phyloP scores from a whole-genome alignment of 2,888 invertebrate species.

The Acanthosepion lycidas region DNA sequence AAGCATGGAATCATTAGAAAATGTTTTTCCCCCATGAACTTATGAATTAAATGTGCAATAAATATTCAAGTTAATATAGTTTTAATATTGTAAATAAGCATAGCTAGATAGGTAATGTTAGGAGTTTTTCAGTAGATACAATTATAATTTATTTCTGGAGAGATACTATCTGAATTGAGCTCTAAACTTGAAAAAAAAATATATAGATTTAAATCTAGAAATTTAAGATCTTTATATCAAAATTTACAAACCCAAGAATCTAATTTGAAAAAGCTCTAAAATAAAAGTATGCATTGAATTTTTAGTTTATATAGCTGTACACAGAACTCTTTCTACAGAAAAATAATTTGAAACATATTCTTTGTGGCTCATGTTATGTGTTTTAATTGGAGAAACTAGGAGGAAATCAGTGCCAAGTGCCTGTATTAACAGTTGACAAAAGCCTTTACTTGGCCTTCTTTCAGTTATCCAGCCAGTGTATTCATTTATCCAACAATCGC shows the following conservation, averaged over 20 bases:
- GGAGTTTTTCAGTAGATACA: no score
- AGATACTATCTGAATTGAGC: no score
- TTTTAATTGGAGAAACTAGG: neutral
- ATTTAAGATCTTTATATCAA: neutral
- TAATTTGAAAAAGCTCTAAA: neutral
- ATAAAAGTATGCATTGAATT: neutral
- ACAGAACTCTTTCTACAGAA: neutral
- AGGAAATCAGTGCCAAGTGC: conserved; percentile 20
- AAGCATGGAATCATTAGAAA: no score
- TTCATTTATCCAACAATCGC: conserved; percentile 15
- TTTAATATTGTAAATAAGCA: no score
- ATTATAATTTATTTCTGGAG: no score
- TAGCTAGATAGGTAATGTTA: no score
- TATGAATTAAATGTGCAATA: no score
- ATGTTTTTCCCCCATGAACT: no score
- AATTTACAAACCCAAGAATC: neutral
- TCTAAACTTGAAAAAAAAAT: neutral
- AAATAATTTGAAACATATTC: neutral
- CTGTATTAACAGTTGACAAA: conserved; percentile 9
- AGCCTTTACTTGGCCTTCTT: neutral
- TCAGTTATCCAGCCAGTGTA: neutral
- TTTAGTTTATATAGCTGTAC: neutral
- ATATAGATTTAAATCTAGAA: neutral
- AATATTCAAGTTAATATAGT: no score
- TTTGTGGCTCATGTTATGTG: neutral